phyloP scores from a whole-genome alignment of 1,140 invertebrate genomes.

The Papilio glaucus region DNA sequence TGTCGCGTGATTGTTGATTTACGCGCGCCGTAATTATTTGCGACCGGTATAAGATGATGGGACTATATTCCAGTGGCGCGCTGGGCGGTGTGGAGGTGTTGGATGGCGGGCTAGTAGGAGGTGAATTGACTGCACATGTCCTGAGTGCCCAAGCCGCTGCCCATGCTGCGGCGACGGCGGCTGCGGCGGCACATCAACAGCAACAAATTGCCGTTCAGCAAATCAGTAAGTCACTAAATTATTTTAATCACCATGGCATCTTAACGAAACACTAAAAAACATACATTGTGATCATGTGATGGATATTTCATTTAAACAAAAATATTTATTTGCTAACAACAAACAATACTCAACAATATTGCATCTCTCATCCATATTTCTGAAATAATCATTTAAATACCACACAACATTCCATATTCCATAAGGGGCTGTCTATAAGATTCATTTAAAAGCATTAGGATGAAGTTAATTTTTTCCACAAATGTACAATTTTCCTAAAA shows the following conservation, averaged over 20 bases:
- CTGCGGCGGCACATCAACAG: conserved; percentile 65
- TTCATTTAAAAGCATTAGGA: no score
- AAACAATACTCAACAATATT: no score
- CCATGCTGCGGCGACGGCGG: conserved; percentile 68
- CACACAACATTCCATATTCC: no score
- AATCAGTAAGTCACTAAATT: conserved; percentile 63
- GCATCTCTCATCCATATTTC: no score
- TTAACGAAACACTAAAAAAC: neutral
- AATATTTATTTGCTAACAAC: no score
- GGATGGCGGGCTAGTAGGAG: conserved; percentile 71
- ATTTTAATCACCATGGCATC: neutral
- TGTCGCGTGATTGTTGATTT: conserved; percentile 35
- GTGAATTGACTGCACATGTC: conserved; percentile 75
- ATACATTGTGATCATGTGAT: neutral
- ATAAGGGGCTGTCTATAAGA: no score
- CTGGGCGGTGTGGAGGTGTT: conserved; percentile 77
- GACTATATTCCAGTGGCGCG: conserved; percentile 77
- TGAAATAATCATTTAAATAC: no score
- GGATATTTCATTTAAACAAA: neutral
- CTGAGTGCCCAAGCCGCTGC: conserved; percentile 75
- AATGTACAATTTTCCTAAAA: no score
- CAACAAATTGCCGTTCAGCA: conserved; percentile 74
- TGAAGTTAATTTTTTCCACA: no score
- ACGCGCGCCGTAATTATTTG: conserved; percentile 35
- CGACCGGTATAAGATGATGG: conserved; percentile 66